Evolutionary conservation across 2,888 invertebrate species (phyloP).

Genomic region (Brachyptera risi): DNA sequence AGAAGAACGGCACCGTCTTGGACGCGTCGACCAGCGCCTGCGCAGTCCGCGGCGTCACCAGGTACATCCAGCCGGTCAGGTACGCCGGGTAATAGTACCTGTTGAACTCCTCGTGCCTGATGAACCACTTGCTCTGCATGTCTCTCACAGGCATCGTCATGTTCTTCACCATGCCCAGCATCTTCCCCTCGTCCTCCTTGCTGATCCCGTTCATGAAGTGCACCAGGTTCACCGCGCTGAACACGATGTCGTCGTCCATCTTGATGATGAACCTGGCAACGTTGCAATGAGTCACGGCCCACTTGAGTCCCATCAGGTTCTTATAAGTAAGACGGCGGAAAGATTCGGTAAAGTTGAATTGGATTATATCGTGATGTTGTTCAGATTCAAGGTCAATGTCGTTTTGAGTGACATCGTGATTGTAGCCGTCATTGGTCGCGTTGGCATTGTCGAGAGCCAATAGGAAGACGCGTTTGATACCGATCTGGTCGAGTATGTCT

Average conservation of each 20-base stretch:
- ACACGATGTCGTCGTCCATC: neutral
- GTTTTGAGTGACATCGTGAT: neutral
- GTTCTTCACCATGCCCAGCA: neutral
- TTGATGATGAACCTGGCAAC: neutral
- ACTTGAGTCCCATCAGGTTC: slow-evolving; percentile 5
- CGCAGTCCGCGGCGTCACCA: slow-evolving; percentile 20
- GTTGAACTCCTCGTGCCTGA: neutral
- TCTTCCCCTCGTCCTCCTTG: neutral
- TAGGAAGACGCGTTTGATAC: slow-evolving; percentile 11
- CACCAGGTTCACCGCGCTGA: neutral
- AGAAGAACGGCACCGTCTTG: slow-evolving; percentile 44
- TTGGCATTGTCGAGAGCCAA: neutral
- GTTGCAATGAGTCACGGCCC: neutral
- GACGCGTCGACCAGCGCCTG: slow-evolving; percentile 34
- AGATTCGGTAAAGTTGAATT: neutral
- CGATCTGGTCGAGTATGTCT: neutral
- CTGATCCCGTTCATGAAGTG: neutral
- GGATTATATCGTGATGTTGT: neutral
- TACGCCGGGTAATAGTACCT: neutral
- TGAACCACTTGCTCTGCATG: neutral
- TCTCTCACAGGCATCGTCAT: neutral
- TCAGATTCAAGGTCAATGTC: neutral
- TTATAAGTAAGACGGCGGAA: neutral
- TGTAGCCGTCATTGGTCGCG: neutral
- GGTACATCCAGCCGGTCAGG: neutral